These are phyloP conservation scores for Rhagoletis zephyria DNA, from an alignment of 1,140 invertebrate species.

Conservation along the genomic window DNA sequence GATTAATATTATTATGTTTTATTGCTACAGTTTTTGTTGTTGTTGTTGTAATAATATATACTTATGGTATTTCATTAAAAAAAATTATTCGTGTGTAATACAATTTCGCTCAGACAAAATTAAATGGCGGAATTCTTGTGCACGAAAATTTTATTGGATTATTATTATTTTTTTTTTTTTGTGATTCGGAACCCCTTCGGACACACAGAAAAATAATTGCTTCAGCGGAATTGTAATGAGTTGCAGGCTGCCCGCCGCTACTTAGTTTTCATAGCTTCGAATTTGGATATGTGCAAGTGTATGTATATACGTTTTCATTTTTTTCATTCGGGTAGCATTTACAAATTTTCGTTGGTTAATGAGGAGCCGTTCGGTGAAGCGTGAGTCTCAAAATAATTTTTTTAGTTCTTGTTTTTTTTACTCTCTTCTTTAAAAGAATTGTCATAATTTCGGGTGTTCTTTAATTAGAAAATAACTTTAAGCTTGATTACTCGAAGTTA, in stretches of 20 bases:
- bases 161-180: neutral
- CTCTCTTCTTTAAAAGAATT: no score
- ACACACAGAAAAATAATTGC: neutral
- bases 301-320: no score
- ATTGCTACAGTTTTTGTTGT: neutral
- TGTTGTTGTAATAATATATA: slow-evolving; percentile 30
- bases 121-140: slow-evolving; percentile 42
- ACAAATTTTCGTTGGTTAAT: no score
- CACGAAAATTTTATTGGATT: slow-evolving; percentile 29
- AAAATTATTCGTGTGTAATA: slow-evolving; percentile 44
- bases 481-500: no score
- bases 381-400: no score
- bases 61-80: slow-evolving; percentile 47
- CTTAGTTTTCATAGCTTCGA: no score
- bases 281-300: neutral
- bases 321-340: no score
- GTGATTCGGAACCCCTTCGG: neutral
- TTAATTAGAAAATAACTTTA: no score
- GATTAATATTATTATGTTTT: slow-evolving; percentile 11
- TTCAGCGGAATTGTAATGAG: neutral
- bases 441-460: no score
- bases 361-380: no score
- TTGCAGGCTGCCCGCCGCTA: neutral
- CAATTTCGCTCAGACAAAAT: slow-evolving; percentile 38
- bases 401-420: no score